Percentiles rank a stretch among this genome's conserved stretches.
Evolutionary conservation across 1,140 invertebrate species (phyloP).

Genomic region (Zaprionus ghesquierei): DNA sequence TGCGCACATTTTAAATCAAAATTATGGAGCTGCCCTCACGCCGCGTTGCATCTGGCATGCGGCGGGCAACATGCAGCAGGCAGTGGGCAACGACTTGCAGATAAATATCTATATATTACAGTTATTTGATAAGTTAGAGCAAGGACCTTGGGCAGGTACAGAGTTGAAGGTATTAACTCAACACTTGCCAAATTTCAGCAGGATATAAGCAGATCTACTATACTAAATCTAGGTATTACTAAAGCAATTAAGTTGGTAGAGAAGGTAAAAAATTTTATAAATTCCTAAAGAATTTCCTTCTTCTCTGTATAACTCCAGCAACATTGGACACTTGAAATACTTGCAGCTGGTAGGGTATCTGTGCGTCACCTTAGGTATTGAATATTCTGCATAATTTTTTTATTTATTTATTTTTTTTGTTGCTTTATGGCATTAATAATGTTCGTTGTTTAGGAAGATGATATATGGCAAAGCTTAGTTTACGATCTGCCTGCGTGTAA

Average conservation of each 20-base stretch:
- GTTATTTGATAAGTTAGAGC: background rate
- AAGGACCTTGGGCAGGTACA: background rate
- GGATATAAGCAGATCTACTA: background rate
- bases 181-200: background rate
- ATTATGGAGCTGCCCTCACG: slow-evolving; percentile 47
- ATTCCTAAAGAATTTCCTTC: too few relatives aligned
- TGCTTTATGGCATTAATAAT: slow-evolving; percentile 40
- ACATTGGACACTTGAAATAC: too few relatives aligned
- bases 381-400: too few relatives aligned
- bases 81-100: background rate
- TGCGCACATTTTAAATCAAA: slow-evolving; percentile 69
- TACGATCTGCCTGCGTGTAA: slow-evolving; percentile 57
- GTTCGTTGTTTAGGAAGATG: slow-evolving; percentile 49
- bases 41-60: background rate
- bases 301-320: too few relatives aligned
- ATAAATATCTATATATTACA: background rate
- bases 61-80: background rate
- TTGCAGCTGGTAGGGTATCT: background rate
- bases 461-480: slow-evolving; percentile 56
- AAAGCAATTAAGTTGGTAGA: too few relatives aligned
- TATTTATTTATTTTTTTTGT: too few relatives aligned
- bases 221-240: too few relatives aligned
- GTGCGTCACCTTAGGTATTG: background rate
- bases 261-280: too few relatives aligned
- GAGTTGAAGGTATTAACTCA: background rate